A percentile compares a stretch with the other conserved stretches of the same genome.
These are phyloP conservation scores for Neelides folsomi DNA, from an alignment of 2,888 invertebrate genomes.

Conservation along the genomic window DNA sequence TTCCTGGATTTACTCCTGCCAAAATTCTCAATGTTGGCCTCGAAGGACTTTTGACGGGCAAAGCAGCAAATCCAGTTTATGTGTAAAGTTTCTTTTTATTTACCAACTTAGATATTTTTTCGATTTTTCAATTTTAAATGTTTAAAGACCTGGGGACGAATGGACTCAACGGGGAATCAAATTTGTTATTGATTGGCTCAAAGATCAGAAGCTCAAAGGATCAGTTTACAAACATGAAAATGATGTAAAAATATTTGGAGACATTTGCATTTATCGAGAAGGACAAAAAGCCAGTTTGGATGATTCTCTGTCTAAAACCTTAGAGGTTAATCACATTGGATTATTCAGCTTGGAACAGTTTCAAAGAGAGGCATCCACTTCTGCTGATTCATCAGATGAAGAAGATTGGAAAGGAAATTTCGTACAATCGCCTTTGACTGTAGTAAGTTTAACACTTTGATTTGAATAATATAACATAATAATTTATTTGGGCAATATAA, in stretches of 20 bases:
- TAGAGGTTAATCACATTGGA: too few relatives aligned
- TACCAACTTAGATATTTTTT: not conserved
- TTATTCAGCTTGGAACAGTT: too few relatives aligned
- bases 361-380: too few relatives aligned
- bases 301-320: too few relatives aligned
- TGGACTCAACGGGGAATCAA: not conserved
- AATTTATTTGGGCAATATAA: too few relatives aligned
- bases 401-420: too few relatives aligned
- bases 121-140: not conserved
- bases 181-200: not conserved
- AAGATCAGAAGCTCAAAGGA: not conserved
- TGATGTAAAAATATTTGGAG: not conserved
- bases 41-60: not conserved
- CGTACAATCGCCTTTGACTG: too few relatives aligned
- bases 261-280: not conserved
- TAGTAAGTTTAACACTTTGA: too few relatives aligned
- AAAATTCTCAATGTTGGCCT: not conserved
- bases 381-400: too few relatives aligned
- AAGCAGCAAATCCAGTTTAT: not conserved
- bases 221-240: not conserved
- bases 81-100: conserved; percentile 1
- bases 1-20: conserved; percentile 5
- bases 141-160: conserved; percentile 3
- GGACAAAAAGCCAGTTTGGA: too few relatives aligned
- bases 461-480: too few relatives aligned